A percentile compares a stretch with the other conserved stretches of the same genome.
phyloP scores from a whole-genome alignment of 2,888 invertebrate genomes.

The Nephrotoma flavescens region DNA sequence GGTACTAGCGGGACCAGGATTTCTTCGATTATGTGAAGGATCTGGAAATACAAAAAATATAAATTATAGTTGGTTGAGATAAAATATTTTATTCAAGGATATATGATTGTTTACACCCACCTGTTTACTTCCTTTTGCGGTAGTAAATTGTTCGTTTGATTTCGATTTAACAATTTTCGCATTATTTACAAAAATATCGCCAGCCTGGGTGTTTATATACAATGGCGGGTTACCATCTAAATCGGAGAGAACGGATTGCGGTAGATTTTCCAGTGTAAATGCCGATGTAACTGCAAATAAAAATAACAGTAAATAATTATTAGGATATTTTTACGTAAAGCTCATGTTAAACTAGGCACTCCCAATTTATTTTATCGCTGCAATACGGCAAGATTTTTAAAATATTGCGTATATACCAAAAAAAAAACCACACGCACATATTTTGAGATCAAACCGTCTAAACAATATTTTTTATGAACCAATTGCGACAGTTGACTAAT shows the following conservation, averaged over 20 bases:
- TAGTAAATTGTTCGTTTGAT: conserved; percentile 47
- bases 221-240: conserved; percentile 72
- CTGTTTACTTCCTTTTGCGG: conserved; percentile 43
- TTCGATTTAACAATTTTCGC: conserved; percentile 58
- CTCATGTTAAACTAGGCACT: no score
- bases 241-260: conserved; percentile 50
- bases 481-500: no score
- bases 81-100: not conserved
- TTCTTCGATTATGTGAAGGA: conserved; percentile 77
- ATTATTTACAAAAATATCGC: conserved; percentile 73
- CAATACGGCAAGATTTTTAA: no score
- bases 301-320: not conserved
- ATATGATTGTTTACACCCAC: conserved; percentile 24
- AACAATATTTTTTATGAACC: no score
- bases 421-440: no score
- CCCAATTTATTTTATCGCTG: no score
- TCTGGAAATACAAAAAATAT: conserved; percentile 33
- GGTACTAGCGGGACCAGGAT: conserved; percentile 66
- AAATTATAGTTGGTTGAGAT: not conserved
- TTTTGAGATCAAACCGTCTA: no score
- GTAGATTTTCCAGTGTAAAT: conserved; percentile 46
- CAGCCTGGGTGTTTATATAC: conserved; percentile 51
- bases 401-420: no score
- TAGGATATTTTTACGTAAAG: no score
- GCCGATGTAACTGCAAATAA: conserved; percentile 56